Conservation (phyloP, 2,888 invertebrate species). For the Noctua comes region DNA sequence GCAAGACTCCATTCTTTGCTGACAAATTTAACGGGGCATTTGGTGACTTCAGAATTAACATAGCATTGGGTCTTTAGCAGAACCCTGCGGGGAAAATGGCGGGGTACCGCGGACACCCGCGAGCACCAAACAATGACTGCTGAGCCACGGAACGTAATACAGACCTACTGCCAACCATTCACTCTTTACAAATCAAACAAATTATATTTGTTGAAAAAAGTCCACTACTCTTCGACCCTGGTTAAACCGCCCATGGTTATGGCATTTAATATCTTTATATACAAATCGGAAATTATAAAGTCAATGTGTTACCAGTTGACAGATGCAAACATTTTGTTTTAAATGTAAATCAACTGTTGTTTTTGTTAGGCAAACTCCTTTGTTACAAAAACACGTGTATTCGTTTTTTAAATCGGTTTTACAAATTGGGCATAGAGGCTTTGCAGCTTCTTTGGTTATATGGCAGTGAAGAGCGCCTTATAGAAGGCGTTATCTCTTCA, state of each 20-base stretch:
- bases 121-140: constrained; percentile 83
- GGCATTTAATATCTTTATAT: constrained; percentile 62
- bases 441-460: not conserved
- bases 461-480: not conserved
- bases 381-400: constrained; percentile 41
- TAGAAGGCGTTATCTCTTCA: not conserved
- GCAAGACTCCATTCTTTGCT: constrained; percentile 79
- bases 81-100: constrained; percentile 87
- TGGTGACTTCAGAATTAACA: constrained; percentile 85
- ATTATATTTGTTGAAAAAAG: constrained; percentile 87
- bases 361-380: constrained; percentile 37
- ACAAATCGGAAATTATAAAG: constrained; percentile 61
- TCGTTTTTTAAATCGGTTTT: not conserved
- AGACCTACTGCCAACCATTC: constrained; percentile 81
- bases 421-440: not conserved
- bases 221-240: constrained; percentile 79
- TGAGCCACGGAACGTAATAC: constrained; percentile 73
- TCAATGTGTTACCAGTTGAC: constrained; percentile 56
- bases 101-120: constrained; percentile 87
- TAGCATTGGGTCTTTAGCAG: constrained; percentile 85
- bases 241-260: constrained; percentile 68
- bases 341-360: constrained; percentile 42
- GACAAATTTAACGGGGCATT: constrained; percentile 82
- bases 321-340: constrained; percentile 54
- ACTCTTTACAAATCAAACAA: constrained; percentile 89